Evolutionary conservation across 1,140 invertebrate genomes (phyloP).

Genomic region (Littorina saxatilis): DNA sequence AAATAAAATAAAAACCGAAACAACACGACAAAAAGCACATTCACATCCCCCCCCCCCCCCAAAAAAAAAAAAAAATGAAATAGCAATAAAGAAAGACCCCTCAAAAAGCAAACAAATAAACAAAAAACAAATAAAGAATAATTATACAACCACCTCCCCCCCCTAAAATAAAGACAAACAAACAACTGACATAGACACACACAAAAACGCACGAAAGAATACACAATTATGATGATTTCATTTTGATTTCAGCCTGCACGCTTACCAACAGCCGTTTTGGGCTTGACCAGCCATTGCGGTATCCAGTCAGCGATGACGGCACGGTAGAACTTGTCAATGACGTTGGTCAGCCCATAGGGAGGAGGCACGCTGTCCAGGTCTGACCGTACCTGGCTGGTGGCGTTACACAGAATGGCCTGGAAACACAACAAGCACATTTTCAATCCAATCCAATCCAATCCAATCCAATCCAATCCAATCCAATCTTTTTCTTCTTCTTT

Average conservation of each 20-base stretch:
- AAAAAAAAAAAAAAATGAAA: too few relatives aligned
- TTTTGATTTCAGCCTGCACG: too few relatives aligned
- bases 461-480: too few relatives aligned
- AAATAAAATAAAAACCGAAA: background rate
- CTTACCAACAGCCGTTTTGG: background rate
- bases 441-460: too few relatives aligned
- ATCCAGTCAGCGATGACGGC: constrained; percentile 36
- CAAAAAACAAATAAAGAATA: background rate
- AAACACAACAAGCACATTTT: background rate
- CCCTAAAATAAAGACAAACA: background rate
- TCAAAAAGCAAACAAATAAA: too few relatives aligned
- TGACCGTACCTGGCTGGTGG: constrained; percentile 41
- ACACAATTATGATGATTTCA: too few relatives aligned
- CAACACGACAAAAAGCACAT: background rate
- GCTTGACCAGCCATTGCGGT: constrained; percentile 13
- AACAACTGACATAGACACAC: background rate
- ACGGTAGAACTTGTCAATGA: constrained; percentile 43
- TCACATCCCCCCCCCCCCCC: too few relatives aligned
- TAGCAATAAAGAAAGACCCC: too few relatives aligned
- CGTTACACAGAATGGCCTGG: constrained; percentile 54
- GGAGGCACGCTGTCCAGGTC: constrained; percentile 44
- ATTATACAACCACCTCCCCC: background rate
- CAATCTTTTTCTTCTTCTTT: too few relatives aligned
- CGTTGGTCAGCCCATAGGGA: constrained; percentile 52
- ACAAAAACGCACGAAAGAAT: background rate